phyloP scores from a whole-genome alignment of 1,140 invertebrate species.

The Anagrus nilaparvatae region DNA sequence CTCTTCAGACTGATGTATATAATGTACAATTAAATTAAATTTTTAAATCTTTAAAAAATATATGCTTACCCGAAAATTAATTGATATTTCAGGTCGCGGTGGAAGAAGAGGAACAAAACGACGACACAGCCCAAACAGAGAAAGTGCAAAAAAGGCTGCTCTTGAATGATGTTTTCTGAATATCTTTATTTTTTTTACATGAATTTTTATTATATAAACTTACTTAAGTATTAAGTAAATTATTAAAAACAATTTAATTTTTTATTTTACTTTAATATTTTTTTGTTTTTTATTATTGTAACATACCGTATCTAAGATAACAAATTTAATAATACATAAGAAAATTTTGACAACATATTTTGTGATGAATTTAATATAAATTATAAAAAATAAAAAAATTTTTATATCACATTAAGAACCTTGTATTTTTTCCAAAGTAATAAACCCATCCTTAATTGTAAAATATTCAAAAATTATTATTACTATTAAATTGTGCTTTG shows the following conservation, averaged over 20 bases:
- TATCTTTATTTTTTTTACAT: not conserved
- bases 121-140: slow-evolving; percentile 12
- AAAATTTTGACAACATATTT: too few relatives aligned
- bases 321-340: too few relatives aligned
- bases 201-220: not conserved
- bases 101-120: slow-evolving; percentile 12
- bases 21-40: slow-evolving; percentile 13
- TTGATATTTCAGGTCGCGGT: slow-evolving; percentile 13
- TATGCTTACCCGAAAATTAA: not conserved
- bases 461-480: too few relatives aligned
- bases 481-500: too few relatives aligned
- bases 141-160: slow-evolving; percentile 6
- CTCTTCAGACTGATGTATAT: slow-evolving; percentile 23
- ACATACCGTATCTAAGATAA: too few relatives aligned
- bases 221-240: not conserved
- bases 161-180: not conserved
- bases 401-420: too few relatives aligned
- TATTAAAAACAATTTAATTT: not conserved
- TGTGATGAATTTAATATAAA: too few relatives aligned
- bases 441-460: too few relatives aligned
- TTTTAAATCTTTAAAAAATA: slow-evolving; percentile 1
- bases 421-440: too few relatives aligned
- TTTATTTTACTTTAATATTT: not conserved
- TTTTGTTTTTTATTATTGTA: too few relatives aligned
- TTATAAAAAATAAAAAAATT: too few relatives aligned